Base-by-base conservation (phyloP, 2,797 vertebrate genomes). In the Acrossocheilus wenchowensis region DNA sequence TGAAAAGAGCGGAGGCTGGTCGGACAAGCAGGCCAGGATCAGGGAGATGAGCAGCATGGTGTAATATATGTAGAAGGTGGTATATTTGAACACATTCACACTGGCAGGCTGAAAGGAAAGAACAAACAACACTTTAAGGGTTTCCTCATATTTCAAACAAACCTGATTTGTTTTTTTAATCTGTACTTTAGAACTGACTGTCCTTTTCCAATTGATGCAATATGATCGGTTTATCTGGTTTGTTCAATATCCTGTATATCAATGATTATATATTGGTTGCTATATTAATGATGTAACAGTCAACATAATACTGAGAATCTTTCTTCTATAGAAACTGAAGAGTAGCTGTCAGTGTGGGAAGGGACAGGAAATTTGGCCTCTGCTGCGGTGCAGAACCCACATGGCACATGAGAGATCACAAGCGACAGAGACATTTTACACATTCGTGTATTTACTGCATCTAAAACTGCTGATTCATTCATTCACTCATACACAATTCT, bases 21-120 rank as follows among this genome's bases (percentile, higher is more conserved):
- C 98, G 0, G 96, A 95, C 62, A 99, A 93, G 86, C 96, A 96
- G 92, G 96, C 96, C 72, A 99, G 90, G 85, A 97, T 43, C 0
- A 99, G 91, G 78, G 98, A 94, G 0, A 95, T 83, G 36, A 98
- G 90, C 89, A 99, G 93, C 41, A 99, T 92, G 73, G 90, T 5
- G 3, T 96, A 98, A 94, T 98, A 99, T 69, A 93, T 79, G 88
- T 95, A 98, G 94, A 99, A 99, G 8, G 97, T 98, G 85, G 86
- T 88, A 26, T 95, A 96, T 10, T 96, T 96, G 92, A 99, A 98
- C 15, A 91, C 15, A 81, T 94, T 92, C 48, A 96, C 93, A 0
- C 89, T 79, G n/a, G 54, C 88, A 2, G 69, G 75, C 95, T 97
- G 93, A 43, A 78, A 45, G 15, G 10, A 36, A 75, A 78, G 21